These are phyloP conservation scores for Conchocele bisecta DNA, from an alignment of 2,888 invertebrate species.

Conservation along the genomic window DNA sequence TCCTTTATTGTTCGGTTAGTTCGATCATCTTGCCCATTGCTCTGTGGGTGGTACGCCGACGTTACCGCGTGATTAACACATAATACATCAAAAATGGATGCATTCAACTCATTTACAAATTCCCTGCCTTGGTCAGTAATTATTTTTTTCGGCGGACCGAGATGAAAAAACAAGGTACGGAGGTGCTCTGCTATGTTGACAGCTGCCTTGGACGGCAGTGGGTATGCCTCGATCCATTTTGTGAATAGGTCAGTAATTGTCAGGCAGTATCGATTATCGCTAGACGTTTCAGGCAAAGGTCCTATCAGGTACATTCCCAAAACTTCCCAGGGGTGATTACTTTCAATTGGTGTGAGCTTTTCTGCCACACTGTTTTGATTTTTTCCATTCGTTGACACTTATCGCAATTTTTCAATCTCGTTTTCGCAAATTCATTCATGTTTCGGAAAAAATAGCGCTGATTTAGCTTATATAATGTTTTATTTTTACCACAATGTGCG, in stretches of 20 bases:
- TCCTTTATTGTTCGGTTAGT: constrained; percentile 29
- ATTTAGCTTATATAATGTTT: no score
- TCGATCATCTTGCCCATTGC: constrained; percentile 28
- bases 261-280: neutral
- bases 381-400: constrained; percentile 7
- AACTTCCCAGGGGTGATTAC: neutral
- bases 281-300: neutral
- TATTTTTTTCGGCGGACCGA: constrained; percentile 8
- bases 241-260: constrained; percentile 1
- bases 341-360: neutral
- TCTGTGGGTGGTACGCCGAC: constrained; percentile 33
- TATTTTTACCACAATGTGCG: no score
- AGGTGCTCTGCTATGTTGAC: neutral
- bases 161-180: neutral
- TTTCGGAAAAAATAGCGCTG: no score
- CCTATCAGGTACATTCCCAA: constrained; percentile 1
- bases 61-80: constrained; percentile 1
- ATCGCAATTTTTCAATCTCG: no score
- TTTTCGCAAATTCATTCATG: no score
- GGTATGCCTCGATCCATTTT: constrained; percentile 3
- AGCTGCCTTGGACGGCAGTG: neutral
- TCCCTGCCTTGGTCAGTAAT: constrained; percentile 15
- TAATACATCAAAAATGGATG: neutral
- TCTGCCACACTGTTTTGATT: constrained; percentile 5
- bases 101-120: constrained; percentile 6